Base-by-base conservation (phyloP, 2,113 vertebrate species). In the Leiothrix lutea region DNA sequence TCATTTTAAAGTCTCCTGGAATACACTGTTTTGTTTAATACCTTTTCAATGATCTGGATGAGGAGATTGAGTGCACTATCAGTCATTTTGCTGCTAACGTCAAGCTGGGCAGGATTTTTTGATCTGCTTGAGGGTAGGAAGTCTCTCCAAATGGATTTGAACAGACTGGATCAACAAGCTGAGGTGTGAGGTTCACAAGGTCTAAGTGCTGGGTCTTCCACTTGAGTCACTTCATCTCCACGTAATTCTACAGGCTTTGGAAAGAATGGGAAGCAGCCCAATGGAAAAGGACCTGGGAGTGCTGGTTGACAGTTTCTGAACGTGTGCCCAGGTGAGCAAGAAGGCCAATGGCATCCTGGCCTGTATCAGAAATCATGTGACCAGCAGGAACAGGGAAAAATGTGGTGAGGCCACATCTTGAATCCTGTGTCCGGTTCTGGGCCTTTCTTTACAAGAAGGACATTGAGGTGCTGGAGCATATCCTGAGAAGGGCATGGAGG, bases 381-480 rank as follows among this genome's bases (percentile, higher is more conserved):
- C 31, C 36, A 56, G 31, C 26, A 65, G 36, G 17, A 33, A 4
- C 5, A 23, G 14, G 42, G 14, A 36, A 57, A 73, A 56, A 9
- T 26, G 28, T 56, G 28, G 8, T 57, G 44, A 57, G 31, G 12
- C 25, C 36, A 25, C 12, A 42, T 6, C 35, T 80, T 31, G 31
- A 42, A 35, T 57, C 14, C 22, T 57, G 18, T 36, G 42, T 22
- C 44, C 23, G 15, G 9, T 35, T 50, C 22, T 80, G 42, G 35
- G 13, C 17, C 22, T 3, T 28, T 65, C 14, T 23, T 35, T 48
- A 22, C 21, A 35, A 24, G 42, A 73, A 65, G 19, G 36, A 31
- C 2, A 2, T 18, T 22, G 31, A 57, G 12, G 25, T 26, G 58
- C 26, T 44, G 42, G 12, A 80, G 36, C 0, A 0, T 3, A 23